A percentile compares a stretch with the other conserved stretches of the same genome.
phyloP scores from a whole-genome alignment of 1,140 invertebrate genomes.

The Tetragnatha versicolor region DNA sequence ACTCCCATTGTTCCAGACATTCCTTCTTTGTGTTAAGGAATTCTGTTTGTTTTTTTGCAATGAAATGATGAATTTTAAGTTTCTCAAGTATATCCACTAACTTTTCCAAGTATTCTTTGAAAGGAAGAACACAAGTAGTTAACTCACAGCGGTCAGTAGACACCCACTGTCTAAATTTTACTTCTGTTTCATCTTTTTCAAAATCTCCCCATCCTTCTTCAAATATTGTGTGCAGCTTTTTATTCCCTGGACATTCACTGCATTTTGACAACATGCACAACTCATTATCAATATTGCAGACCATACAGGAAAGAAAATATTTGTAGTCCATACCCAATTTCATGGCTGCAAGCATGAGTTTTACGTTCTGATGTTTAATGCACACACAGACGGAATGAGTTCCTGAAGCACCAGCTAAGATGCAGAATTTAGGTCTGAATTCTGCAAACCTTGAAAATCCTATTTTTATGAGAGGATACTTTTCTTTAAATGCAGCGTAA shows the following conservation, averaged over 20 bases:
- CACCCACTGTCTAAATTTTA: neutral
- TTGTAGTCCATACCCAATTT: neutral
- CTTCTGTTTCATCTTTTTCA: neutral
- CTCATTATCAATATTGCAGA: neutral
- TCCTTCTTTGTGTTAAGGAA: conserved; percentile 23
- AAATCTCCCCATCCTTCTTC: neutral
- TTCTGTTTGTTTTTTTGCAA: conserved; percentile 16
- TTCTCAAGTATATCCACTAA: neutral
- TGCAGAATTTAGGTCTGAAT: neutral
- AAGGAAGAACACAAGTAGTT: neutral
- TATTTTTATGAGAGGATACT: neutral
- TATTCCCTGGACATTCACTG: neutral
- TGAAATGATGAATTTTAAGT: neutral
- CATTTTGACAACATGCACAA: neutral
- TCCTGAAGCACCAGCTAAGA: neutral
- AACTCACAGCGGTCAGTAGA: neutral
- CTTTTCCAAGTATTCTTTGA: neutral
- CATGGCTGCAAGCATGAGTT: neutral
- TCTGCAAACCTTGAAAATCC: conserved; percentile 20
- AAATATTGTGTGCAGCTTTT: neutral
- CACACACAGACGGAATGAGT: neutral
- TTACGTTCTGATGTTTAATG: conserved; percentile 6
- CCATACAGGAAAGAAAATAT: neutral
- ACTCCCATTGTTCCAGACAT: conserved; percentile 6
- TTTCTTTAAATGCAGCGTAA: neutral